Percentiles rank a stretch among this genome's conserved stretches.
These are phyloP conservation scores for Petrocephalus microphthalmus DNA, from an alignment of 2,113 vertebrate species.

Conservation along the genomic window DNA sequence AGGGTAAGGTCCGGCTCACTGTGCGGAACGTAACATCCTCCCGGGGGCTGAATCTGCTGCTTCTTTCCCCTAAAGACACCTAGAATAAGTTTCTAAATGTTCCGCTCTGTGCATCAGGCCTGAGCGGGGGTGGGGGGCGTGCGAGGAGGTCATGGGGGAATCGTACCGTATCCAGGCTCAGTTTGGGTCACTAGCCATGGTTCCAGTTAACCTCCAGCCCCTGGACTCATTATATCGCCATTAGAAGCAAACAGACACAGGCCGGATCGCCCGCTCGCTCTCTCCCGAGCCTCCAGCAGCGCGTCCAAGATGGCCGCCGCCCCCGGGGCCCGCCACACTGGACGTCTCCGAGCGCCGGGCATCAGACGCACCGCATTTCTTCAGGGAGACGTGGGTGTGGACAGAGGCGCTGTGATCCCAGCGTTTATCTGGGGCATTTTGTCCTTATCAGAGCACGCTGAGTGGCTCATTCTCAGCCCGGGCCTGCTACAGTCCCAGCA, in stretches of 20 bases:
- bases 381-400: background rate
- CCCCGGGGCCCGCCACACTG: background rate
- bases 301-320: background rate
- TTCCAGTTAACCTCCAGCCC: conserved; percentile 31
- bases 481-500: background rate
- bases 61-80: conserved; percentile 37
- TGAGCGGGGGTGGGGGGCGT: conserved; percentile 23
- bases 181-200: conserved; percentile 31
- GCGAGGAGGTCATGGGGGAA: conserved; percentile 42
- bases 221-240: conserved; percentile 32
- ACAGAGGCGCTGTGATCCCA: conserved; percentile 7
- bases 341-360: background rate
- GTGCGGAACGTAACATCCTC: conserved; percentile 76
- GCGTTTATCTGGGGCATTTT: conserved; percentile 11
- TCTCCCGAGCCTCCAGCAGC: background rate
- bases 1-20: conserved; percentile 78
- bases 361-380: background rate
- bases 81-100: conserved; percentile 51
- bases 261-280: conserved; percentile 22
- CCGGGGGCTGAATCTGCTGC: conserved; percentile 54
- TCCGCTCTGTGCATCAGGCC: conserved; percentile 44
- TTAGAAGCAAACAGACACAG: conserved; percentile 14
- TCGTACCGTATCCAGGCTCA: conserved; percentile 38
- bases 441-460: conserved; percentile 17
- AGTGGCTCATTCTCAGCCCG: conserved; percentile 17